Conservation (phyloP, 2,113 vertebrate species). For the Rhineura floridana region DNA sequence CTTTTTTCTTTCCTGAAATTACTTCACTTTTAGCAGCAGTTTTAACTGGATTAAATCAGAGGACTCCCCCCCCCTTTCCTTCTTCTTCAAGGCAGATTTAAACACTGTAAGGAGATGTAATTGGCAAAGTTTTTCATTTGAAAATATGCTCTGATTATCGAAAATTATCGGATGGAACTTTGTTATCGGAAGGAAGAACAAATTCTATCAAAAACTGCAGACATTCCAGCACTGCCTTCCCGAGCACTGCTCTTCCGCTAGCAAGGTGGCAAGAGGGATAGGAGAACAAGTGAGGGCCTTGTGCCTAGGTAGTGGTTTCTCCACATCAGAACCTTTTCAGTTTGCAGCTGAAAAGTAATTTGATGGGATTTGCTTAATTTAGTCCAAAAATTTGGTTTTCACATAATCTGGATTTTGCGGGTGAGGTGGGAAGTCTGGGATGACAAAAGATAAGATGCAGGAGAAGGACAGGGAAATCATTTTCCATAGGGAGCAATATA, state of each 20-base stretch:
- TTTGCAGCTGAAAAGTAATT: background rate
- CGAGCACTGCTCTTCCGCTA: background rate
- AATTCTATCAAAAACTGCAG: background rate
- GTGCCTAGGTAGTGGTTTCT: background rate
- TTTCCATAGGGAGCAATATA: background rate
- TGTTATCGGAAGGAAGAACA: background rate
- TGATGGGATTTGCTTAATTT: background rate
- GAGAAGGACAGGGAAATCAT: background rate
- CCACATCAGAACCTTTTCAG: background rate
- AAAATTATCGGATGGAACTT: background rate
- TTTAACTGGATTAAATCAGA: background rate
- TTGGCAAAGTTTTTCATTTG: background rate
- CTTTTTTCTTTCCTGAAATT: background rate
- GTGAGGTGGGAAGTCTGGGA: background rate
- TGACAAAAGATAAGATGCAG: background rate
- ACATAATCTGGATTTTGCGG: background rate
- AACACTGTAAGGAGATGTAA: background rate
- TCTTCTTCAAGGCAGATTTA: background rate
- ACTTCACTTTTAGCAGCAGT: background rate
- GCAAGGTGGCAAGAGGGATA: background rate
- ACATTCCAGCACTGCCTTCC: background rate
- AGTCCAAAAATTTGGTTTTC: background rate
- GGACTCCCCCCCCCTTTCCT: background rate
- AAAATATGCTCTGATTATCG: background rate
- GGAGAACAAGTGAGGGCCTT: background rate